Evolutionary conservation across 2,888 invertebrate genomes (phyloP), one percentile per base, ranked within the genome.

Genomic region (Zaprionus lineosus): DNA sequence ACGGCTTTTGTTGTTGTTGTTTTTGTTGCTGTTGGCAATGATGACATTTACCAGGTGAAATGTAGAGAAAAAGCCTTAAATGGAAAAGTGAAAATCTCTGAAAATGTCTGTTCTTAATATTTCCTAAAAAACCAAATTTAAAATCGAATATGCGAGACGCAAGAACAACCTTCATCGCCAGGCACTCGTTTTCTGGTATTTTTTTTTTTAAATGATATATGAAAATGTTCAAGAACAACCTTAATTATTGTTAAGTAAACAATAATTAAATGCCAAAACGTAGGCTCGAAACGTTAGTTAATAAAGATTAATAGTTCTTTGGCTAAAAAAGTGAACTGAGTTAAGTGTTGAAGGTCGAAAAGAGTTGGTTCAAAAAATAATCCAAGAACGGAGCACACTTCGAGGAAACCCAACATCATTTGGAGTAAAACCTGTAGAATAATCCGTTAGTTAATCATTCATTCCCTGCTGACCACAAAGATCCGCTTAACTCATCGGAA

Each of bases 251-350:
- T 57, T 28, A 48, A 48, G 66, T 56, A 66, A 44, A 19, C 43
- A 59, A 51, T 36, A 18, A 56, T 60, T 56, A 48, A 31, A 66
- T n/a, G 9, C 51, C 9, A 18, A 7, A 37, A 66, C 31, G 59
- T 71, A 59, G 68, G 64, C 44, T 44, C 29, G 24, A 55, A 21
- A 41, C 29, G 34, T 41, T 33, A 46, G 50, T 48, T 69, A 65
- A 72, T 72, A 51, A 40, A 56, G 51, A 69, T 69, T 46, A 48
- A 69, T 69, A n/a, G n/a, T n/a, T n/a, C n/a, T n/a, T n/a, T n/a
- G n/a, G n/a, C n/a, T n/a, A n/a, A n/a, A n/a, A n/a, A n/a, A n/a
- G n/a, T n/a, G n/a, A n/a, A n/a, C n/a, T n/a, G n/a, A n/a, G n/a
- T n/a, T n/a, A n/a, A n/a, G n/a, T n/a, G n/a, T n/a, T n/a, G n/a